Conservation (phyloP, 2,888 invertebrate species). For the Harpalus rufipes region DNA sequence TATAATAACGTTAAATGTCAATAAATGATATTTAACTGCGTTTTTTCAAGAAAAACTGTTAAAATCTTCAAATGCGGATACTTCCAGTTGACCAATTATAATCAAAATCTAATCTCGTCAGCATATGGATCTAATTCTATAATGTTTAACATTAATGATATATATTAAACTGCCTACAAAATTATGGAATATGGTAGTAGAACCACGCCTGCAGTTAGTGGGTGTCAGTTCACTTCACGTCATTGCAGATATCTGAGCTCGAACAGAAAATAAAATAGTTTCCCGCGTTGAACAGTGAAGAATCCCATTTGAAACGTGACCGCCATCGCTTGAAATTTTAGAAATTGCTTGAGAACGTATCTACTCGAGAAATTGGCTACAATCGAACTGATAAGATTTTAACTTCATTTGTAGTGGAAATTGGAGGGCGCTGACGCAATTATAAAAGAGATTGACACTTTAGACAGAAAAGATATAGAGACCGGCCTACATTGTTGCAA, state of each 20-base stretch:
- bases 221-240: constrained; percentile 23
- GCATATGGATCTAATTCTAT: too few species aligned
- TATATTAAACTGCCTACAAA: not conserved
- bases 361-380: constrained; percentile 44
- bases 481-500: too few species aligned
- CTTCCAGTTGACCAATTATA: too few species aligned
- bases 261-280: constrained; percentile 51
- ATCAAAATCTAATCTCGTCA: too few species aligned
- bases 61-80: too few species aligned
- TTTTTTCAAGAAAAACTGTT: too few species aligned
- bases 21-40: too few species aligned
- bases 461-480: too few species aligned
- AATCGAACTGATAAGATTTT: constrained; percentile 50
- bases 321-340: constrained; percentile 45
- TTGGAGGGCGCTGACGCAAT: constrained; percentile 7
- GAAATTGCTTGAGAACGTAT: constrained; percentile 23
- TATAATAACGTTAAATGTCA: too few species aligned
- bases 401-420: constrained; percentile 43
- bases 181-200: not conserved
- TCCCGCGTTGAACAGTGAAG: constrained; percentile 38
- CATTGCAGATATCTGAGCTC: constrained; percentile 1
- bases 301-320: constrained; percentile 53
- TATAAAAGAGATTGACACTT: constrained; percentile 23
- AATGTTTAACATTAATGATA: not conserved
- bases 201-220: not conserved